Evolutionary conservation across 2,113 vertebrate species (phyloP), one percentile per base, ranked within the genome.

Genomic region (Thermophis baileyi): DNA sequence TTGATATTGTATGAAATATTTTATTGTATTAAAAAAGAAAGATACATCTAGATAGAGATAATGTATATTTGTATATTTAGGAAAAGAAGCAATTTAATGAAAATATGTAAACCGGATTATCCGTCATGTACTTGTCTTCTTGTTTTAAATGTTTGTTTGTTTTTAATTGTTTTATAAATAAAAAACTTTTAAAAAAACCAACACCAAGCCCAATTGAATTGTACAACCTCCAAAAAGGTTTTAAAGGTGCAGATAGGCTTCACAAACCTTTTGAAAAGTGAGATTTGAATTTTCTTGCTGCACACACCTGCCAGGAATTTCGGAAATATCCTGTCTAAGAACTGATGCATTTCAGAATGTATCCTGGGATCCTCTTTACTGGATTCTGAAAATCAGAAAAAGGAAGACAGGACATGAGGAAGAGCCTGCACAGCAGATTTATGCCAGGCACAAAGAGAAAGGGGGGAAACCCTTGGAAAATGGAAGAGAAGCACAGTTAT

Each of bases 271-370:
- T 20, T 53, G 22, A 85, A 20, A 6, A 47, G 9, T 22, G 16
- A 44, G 8, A 92, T 89, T 10, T 9, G 22, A 25, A 1, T 30
- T n/a, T 47, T 53, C 57, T 40, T 16, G 5, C 1, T 69, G n/a
- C 3, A 47, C 53, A 92, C 96, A 99, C 98, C 98, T 96, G 97
- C 97, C 63, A 98, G 92, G 95, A 99, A 98, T 54, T 94, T 90
- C 8, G 96, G 96, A 92, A 98, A 99, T 4, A 98, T 94, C 2
- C 10, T 92, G 90, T 98, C 97, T 94, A 98, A 91, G 60, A 98
- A 90, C 44, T 94, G 95, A 93, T 98, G 96, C 53, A 97, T 98
- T 92, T 98, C 95, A n/a, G 95, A 97, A 86, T 98, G 94, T 24
- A 97, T 88, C 55, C 95, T 92, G 97, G 97, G 98, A n/a, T 87